Evolutionary conservation across 2,888 invertebrate species (phyloP), one percentile per base, ranked within the genome.

Genomic region (Diloba caeruleocephala): DNA sequence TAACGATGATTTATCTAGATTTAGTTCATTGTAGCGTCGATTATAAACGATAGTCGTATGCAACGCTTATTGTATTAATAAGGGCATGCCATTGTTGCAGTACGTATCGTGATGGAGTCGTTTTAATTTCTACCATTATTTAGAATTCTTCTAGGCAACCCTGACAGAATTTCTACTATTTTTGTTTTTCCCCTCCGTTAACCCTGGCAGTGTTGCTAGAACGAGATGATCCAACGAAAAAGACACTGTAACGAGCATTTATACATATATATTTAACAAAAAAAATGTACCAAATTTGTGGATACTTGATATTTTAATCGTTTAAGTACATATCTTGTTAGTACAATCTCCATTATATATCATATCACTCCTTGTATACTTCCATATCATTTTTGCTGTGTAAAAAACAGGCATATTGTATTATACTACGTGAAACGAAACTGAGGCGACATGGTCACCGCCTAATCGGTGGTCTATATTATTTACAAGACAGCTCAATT

Each of bases 51-150:
- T 87, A 78, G 71, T 84, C 89, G 93, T 93, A 93, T 93, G 92
- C 93, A 93, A 93, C 93, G 92, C 93, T 93, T 93, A 93, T 93
- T 93, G 89, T 90, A 89, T 88, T 78, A 87, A 93, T 92, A 92
- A 90, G 92, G 90, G 89, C 85, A 81, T 85, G 87, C 88, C 89
- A 83, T 88, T 84, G 92, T 92, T 93, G 93, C 92, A 93, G 90
- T 93, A 93, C 93, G 87, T 84, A 85, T 92, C 91, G 92, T 92
- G 92, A 88, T 85, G 85, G 91, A 91, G 92, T 92, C 92, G 81
- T 86, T 79, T 71, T 69, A n/a, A 28, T 54, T 71, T 54, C 63
- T 72, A 68, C 51, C 59, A 62, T 57, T 58, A 59, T 49, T 63
- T 62, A 10, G 59, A 70, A 69, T 68, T 72, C 21, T 50, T 54